These are phyloP conservation scores for Melanotaenia maccullochi DNA, from an alignment of 2,797 vertebrate species.

Conservation along the genomic window DNA sequence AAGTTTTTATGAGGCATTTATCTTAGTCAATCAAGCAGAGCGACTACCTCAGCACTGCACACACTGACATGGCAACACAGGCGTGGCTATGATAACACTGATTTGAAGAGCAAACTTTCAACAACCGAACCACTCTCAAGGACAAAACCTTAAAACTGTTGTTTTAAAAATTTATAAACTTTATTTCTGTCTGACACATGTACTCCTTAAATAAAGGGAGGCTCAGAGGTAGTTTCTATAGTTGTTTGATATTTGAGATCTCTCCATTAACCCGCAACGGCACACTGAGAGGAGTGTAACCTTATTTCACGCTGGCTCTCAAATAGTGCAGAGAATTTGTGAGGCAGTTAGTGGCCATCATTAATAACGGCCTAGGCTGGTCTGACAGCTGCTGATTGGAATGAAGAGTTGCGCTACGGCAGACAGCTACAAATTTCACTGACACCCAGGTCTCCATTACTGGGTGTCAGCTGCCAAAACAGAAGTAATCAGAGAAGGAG, in stretches of 20 bases:
- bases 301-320: slow-evolving; percentile 82
- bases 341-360: slow-evolving; percentile 83
- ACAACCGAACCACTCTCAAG: slow-evolving; percentile 40
- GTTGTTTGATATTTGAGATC: slow-evolving; percentile 78
- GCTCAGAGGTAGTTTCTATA: slow-evolving; percentile 48
- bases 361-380: slow-evolving; percentile 81
- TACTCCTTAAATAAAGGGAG: slow-evolving; percentile 32
- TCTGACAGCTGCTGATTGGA: slow-evolving; percentile 85
- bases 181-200: slow-evolving; percentile 12
- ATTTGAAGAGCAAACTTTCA: slow-evolving; percentile 17
- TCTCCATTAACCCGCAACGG: slow-evolving; percentile 75
- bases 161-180: slow-evolving; percentile 22
- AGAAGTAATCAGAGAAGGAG: slow-evolving; percentile 78
- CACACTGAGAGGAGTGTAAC: slow-evolving; percentile 74
- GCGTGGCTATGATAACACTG: neutral
- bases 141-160: slow-evolving; percentile 32
- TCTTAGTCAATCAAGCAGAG: slow-evolving; percentile 59
- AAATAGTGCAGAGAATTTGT: slow-evolving; percentile 83
- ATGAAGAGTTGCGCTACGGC: slow-evolving; percentile 80
- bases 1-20: slow-evolving; percentile 73
- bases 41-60: slow-evolving; percentile 27
- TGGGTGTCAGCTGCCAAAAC: slow-evolving; percentile 84
- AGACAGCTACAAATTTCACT: slow-evolving; percentile 86
- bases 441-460: slow-evolving; percentile 84
- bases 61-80: slow-evolving; percentile 6